Percentiles rank a stretch among this genome's conserved stretches.
Conservation (phyloP, 1,140 invertebrate species). For the Drosophila miranda region DNA sequence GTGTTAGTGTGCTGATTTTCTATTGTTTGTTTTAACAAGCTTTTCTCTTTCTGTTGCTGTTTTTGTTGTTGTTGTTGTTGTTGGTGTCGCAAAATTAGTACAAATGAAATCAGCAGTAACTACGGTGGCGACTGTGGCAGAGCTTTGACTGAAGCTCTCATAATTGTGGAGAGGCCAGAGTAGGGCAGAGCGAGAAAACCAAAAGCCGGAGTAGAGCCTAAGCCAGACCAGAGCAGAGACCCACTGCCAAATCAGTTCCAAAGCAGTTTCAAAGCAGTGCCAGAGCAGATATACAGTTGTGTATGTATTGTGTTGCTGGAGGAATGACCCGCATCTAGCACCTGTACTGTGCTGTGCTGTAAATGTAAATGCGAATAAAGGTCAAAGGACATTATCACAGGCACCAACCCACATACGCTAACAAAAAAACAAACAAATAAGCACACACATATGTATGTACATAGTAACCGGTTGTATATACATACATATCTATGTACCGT, state of each 20-base stretch:
- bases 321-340: conserved; percentile 60
- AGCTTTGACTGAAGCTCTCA: conserved; percentile 11
- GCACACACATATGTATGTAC: background rate
- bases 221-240: background rate
- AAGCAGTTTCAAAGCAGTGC: background rate
- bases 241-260: background rate
- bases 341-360: conserved; percentile 17
- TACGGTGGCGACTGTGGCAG: too few species aligned
- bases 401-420: conserved; percentile 6
- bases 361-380: conserved; percentile 54
- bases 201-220: background rate
- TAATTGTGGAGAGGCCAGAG: conserved; percentile 5
- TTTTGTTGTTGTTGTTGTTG: conserved; percentile 3
- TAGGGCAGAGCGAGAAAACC: background rate
- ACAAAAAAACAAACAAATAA: conserved; percentile 1
- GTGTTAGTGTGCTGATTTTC: conserved; percentile 40
- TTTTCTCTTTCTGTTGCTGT: conserved; percentile 13
- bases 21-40: conserved; percentile 61
- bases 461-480: conserved; percentile 13
- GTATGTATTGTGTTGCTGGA: conserved; percentile 10
- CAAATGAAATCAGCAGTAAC: conserved; percentile 45
- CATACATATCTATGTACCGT: too few species aligned
- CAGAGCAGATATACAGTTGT: background rate
- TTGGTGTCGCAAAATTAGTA: conserved; percentile 50
- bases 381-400: conserved; percentile 63